A percentile compares a stretch with the other conserved stretches of the same genome.
These are phyloP conservation scores for Porites australiensis DNA, from an alignment of 64 coral and sea anemone species.

Conservation along the genomic window DNA sequence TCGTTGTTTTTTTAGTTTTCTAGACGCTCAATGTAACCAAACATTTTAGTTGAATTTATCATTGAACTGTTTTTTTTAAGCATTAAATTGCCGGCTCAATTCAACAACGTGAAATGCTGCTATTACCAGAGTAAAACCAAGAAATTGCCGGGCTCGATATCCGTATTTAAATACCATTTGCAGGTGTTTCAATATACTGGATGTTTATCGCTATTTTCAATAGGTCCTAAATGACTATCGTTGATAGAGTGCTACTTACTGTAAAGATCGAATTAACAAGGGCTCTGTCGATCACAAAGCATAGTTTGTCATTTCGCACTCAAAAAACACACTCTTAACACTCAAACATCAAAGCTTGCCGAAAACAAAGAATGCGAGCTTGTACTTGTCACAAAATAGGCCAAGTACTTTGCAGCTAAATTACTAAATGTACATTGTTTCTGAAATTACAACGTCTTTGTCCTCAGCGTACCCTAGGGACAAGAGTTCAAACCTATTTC, in stretches of 20 bases:
- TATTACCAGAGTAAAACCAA: not conserved
- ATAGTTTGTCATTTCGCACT: slow-evolving; percentile 27
- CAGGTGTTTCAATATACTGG: slow-evolving; percentile 1
- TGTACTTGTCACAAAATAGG: not conserved
- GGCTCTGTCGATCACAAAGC: not conserved
- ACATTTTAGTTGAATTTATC: not conserved
- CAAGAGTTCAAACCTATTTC: not conserved
- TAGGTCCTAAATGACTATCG: not conserved
- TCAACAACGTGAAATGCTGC: not conserved
- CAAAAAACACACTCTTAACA: not conserved
- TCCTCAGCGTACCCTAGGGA: not conserved
- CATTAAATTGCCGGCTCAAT: slow-evolving; percentile 5
- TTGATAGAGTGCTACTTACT: slow-evolving; percentile 5
- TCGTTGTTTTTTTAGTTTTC: not conserved
- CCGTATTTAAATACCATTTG: slow-evolving; percentile 28
- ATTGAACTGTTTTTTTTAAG: too few species aligned
- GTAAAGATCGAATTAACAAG: slow-evolving; percentile 16
- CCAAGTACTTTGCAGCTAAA: not conserved
- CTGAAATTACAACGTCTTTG: not conserved
- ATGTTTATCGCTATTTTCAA: slow-evolving; percentile 25
- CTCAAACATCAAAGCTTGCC: slow-evolving; percentile 35
- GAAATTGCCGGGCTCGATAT: not conserved
- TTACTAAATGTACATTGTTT: slow-evolving; percentile 29
- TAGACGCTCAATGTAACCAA: not conserved
- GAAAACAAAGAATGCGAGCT: not conserved